These are phyloP conservation scores for Alca torda DNA, from an alignment of 2,797 vertebrate genomes.

Conservation along the genomic window DNA sequence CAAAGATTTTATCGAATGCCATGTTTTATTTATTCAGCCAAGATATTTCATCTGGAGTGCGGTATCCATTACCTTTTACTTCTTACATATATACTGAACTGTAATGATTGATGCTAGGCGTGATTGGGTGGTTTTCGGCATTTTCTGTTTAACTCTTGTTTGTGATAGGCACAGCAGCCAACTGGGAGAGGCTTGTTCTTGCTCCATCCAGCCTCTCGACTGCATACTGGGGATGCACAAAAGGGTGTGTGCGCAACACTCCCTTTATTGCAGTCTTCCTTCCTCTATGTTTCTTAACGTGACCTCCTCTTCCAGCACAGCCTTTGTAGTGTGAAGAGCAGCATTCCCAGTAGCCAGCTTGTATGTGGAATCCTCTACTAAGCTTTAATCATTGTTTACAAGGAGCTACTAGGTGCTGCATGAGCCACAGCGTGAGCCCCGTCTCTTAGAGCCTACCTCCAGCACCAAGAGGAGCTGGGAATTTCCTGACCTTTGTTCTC, in stretches of 20 bases:
- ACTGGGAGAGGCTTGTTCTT: neutral
- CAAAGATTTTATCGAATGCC: neutral
- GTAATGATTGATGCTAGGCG: neutral
- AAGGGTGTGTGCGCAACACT: slow-evolving; percentile 6
- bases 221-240: neutral
- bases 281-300: neutral
- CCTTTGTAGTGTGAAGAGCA: neutral
- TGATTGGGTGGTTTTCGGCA: neutral
- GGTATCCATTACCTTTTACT: neutral
- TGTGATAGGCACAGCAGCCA: neutral
- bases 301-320: neutral
- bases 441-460: neutral
- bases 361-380: neutral
- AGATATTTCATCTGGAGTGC: neutral
- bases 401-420: neutral
- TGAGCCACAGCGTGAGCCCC: neutral
- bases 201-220: neutral
- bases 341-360: neutral
- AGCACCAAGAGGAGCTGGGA: neutral
- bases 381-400: slow-evolving; percentile 13
- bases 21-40: neutral
- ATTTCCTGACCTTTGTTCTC: neutral
- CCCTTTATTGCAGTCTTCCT: slow-evolving; percentile 25
- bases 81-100: neutral
- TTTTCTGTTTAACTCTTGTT: neutral